Base-by-base conservation (phyloP, 2,888 invertebrate genomes). In the Neocrepidodera transversa region DNA sequence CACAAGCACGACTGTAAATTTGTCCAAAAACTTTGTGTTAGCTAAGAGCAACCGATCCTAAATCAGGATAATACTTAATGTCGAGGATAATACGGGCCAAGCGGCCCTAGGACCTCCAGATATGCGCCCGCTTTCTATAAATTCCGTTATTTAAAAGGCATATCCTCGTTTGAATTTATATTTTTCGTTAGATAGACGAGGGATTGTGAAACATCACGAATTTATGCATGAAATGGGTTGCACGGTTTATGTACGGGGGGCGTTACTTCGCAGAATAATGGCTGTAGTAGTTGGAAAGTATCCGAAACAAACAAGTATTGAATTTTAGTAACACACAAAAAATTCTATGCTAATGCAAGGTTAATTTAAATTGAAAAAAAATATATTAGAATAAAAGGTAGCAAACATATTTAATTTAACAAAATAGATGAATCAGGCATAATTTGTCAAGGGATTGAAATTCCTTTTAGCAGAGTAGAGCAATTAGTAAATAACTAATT, bases 1-100 rank as follows among this genome's bases (percentile, higher is more conserved):
- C 70, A 63, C 67, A 60, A 64, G 68, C 72, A 71, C 73, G 71
- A 73, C 62, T 71, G 71, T 74, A 74, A 74, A 74, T 74, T 74
- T 73, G 72, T 73, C 72, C 71, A 68, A 73, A 74, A 73, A 70
- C 71, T 69, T 69, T 68, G 67, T 56, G 50, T 66, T 62, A 63
- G 63, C 58, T 59, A 55, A 64, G 66, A 67, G 64, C 64, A 63
- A 67, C 65, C 68, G 66, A 64, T 69, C 66, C 72, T 76, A 75
- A 75, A 76, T 75, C 74, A 74, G 75, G 74, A 76, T 76, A 72
- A 76, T 74, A 69, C 73, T 67, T 70, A 70, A 74, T 69, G 71
- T 70, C 70, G 62, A 51, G 68, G 69, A 67, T 70, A 71, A 70
- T 70, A 65, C 66, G 62, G 65, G 55, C 62, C 62, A 45, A 54